Conservation (phyloP, 2,797 vertebrate genomes). For the Scyliorhinus canicula region DNA sequence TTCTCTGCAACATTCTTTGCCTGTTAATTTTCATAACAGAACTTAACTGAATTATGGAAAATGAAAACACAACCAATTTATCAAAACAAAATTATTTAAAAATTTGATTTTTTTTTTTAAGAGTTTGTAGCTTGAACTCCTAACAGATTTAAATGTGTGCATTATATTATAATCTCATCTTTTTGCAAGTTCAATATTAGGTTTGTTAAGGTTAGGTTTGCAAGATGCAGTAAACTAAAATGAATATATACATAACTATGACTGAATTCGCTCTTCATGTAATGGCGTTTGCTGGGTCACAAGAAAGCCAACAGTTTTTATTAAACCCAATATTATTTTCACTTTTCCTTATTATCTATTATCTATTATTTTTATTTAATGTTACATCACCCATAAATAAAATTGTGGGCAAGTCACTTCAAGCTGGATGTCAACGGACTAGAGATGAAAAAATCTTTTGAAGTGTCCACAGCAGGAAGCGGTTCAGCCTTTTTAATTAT, state of each 20-base stretch:
- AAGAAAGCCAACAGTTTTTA: slow-evolving; percentile 15
- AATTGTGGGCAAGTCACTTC: slow-evolving; percentile 48
- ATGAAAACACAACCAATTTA: background rate
- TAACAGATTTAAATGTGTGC: background rate
- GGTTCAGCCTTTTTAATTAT: slow-evolving; percentile 66
- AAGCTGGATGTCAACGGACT: slow-evolving; percentile 51
- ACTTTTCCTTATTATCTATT: background rate
- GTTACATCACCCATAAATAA: slow-evolving; percentile 48
- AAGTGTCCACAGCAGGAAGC: slow-evolving; percentile 64
- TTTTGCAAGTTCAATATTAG: background rate
- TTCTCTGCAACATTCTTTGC: background rate
- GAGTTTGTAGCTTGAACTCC: background rate
- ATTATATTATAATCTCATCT: background rate
- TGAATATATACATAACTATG: background rate
- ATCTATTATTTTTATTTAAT: slow-evolving; percentile 7
- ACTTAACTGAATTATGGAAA: background rate
- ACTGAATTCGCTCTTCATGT: background rate
- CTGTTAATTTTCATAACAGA: background rate
- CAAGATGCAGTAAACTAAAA: background rate
- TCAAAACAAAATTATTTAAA: too few relatives aligned
- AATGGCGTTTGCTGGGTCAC: background rate
- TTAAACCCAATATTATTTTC: background rate
- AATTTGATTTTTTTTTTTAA: background rate
- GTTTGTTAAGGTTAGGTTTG: background rate
- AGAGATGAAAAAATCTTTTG: slow-evolving; percentile 54